Base-by-base conservation (phyloP, 2,797 vertebrate genomes). In the Pangasius krempfi region DNA sequence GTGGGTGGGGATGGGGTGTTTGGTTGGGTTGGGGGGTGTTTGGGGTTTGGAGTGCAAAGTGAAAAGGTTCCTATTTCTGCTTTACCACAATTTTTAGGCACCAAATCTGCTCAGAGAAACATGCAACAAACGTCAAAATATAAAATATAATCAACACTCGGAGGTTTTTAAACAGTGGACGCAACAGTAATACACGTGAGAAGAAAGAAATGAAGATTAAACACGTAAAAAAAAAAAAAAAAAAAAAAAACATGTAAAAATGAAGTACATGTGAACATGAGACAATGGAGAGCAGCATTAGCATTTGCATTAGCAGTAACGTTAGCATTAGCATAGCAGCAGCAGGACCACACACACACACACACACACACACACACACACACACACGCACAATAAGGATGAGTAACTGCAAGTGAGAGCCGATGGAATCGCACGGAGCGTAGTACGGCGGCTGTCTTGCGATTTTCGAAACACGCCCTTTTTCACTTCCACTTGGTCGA, bases 61-160 rank as follows among this genome's bases (percentile, higher is more conserved):
- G 84, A 86, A 94, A 92, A 92, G 92, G 86, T 92, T 93, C 94
- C 93, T 93, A 86, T 88, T 86, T 92, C 94, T 93, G 93, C 94
- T 94, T 92, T 95, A 94, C 92, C 92, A 91, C 93, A 94, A 94
- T 93, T 92, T 89, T 91, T 94, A 95, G 96, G 94, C 95, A 94
- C 94, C 93, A 89, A 90, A 93, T 93, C 92, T 92, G 91, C 93
- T 96, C 92, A 90, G 76, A 88, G 78, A 1, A 73, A 94, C 95
- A 95, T 95, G 95, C 95, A 94, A 93, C 73, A 64, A 86, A 50
- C 16, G 8, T 68, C 40, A 54, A 30, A 66, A 81, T 60, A 44
- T 44, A 44, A 44, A 44, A 44, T 18, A 80, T 56, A 64, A 88
- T 92, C 89, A 27, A 82, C 60, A 50, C 82, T 50, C 27, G 2